phyloP scores from a whole-genome alignment of 2,797 vertebrate species.

The Toxotes lorentzi region DNA sequence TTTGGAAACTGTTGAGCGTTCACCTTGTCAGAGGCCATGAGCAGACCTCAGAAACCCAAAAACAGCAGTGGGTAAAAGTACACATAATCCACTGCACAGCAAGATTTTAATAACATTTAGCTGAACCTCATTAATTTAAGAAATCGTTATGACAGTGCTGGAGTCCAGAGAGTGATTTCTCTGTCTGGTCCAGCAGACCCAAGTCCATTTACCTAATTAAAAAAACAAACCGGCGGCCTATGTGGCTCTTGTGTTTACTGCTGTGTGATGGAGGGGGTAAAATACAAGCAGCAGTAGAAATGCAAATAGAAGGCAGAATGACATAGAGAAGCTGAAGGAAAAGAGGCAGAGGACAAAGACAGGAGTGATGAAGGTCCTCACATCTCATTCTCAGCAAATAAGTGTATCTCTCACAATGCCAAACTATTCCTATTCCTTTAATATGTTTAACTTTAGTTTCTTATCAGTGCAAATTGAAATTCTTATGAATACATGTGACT shows the following conservation, averaged over 20 bases:
- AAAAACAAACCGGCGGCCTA: constrained; percentile 64
- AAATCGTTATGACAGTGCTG: constrained; percentile 68
- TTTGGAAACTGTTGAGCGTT: constrained; percentile 42
- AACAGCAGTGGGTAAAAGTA: constrained; percentile 36
- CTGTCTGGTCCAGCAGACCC: constrained; percentile 71
- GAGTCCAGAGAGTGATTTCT: constrained; percentile 74
- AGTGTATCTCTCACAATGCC: neutral
- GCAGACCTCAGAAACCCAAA: constrained; percentile 23
- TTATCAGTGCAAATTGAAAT: neutral
- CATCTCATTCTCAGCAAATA: neutral
- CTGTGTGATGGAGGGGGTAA: constrained; percentile 65
- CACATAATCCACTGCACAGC: constrained; percentile 30
- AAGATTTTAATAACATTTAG: constrained; percentile 70
- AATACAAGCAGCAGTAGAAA: constrained; percentile 59
- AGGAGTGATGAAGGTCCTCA: constrained; percentile 30
- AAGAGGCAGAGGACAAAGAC: constrained; percentile 45
- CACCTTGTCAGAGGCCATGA: constrained; percentile 44
- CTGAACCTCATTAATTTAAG: constrained; percentile 69
- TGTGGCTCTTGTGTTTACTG: constrained; percentile 69
- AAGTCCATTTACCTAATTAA: constrained; percentile 82
- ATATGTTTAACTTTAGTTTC: neutral
- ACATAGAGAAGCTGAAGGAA: constrained; percentile 30
- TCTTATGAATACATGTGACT: neutral
- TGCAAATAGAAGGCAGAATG: constrained; percentile 49
- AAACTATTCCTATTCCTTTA: neutral